Conservation (phyloP, 2,888 invertebrate genomes). For the Leptopilina drosophilae region DNA sequence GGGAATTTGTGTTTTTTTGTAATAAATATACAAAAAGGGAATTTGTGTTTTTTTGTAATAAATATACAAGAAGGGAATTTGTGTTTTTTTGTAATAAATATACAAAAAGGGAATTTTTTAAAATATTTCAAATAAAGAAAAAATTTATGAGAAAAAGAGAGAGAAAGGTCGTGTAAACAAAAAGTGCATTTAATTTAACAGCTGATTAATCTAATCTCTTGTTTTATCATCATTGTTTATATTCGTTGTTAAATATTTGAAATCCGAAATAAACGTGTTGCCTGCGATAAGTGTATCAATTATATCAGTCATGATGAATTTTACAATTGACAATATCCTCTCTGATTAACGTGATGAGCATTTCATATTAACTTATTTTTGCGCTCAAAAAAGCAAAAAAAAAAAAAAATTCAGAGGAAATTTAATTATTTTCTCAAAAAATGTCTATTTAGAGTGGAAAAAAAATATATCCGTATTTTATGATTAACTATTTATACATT, state of each 20-base stretch:
- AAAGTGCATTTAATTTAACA: constrained; percentile 25
- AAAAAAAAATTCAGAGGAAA: background rate
- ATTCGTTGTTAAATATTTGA: constrained; percentile 34
- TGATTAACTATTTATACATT: constrained; percentile 19
- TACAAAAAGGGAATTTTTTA: no score
- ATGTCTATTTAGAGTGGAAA: background rate
- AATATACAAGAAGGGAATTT: no score
- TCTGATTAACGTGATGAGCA: constrained; percentile 12
- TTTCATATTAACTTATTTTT: constrained; percentile 2
- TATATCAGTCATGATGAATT: constrained; percentile 28
- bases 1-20: no score
- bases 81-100: no score
- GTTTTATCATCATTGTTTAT: constrained; percentile 22
- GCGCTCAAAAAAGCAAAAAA: no score
- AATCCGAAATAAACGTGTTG: constrained; percentile 31
- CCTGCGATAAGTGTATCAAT: constrained; percentile 19
- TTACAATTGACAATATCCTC: constrained; percentile 24
- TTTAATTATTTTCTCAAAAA: constrained; percentile 10
- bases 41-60: no score
- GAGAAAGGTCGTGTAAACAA: background rate
- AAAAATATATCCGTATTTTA: background rate
- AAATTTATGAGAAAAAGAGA: background rate
- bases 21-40: no score
- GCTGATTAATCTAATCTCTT: constrained; percentile 7
- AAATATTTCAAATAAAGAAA: no score